A percentile compares a stretch with the other conserved stretches of the same genome.
These are phyloP conservation scores for Drosophila setosimentum DNA, from an alignment of 2,888 invertebrate species.

Conservation along the genomic window DNA sequence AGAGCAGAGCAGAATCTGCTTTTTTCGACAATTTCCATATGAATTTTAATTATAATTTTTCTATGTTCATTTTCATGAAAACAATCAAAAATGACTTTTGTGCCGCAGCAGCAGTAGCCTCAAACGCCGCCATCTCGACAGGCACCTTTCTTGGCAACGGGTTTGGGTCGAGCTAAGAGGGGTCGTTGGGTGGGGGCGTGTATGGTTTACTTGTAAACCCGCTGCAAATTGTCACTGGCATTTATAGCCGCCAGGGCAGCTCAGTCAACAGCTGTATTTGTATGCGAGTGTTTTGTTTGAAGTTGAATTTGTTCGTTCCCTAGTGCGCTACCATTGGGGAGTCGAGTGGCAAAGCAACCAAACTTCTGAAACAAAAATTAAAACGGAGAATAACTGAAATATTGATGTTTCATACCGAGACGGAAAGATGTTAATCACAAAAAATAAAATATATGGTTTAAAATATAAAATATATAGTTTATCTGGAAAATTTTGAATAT, in stretches of 20 bases:
- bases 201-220: conserved; percentile 41
- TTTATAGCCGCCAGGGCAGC: conserved; percentile 64
- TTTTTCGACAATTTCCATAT: conserved; percentile 76
- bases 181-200: not conserved
- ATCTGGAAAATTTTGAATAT: no score
- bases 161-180: conserved; percentile 1
- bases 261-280: conserved; percentile 42
- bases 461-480: no score
- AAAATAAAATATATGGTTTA: no score
- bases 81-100: conserved; percentile 81
- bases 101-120: conserved; percentile 54
- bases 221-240: conserved; percentile 75
- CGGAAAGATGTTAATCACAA: not conserved
- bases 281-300: conserved; percentile 38
- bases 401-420: not conserved
- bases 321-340: conserved; percentile 16
- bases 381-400: not conserved
- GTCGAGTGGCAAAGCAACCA: conserved; percentile 3
- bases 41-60: conserved; percentile 82
- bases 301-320: conserved; percentile 27
- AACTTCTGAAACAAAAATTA: not conserved
- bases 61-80: conserved; percentile 82
- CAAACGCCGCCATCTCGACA: conserved; percentile 24
- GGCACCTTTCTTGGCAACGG: conserved; percentile 8
- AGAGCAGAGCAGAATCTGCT: conserved; percentile 31